A percentile compares a stretch with the other conserved stretches of the same genome.
These are phyloP conservation scores for Leptinotarsa undecemlineata DNA, from an alignment of 1,140 invertebrate species.

Conservation along the genomic window DNA sequence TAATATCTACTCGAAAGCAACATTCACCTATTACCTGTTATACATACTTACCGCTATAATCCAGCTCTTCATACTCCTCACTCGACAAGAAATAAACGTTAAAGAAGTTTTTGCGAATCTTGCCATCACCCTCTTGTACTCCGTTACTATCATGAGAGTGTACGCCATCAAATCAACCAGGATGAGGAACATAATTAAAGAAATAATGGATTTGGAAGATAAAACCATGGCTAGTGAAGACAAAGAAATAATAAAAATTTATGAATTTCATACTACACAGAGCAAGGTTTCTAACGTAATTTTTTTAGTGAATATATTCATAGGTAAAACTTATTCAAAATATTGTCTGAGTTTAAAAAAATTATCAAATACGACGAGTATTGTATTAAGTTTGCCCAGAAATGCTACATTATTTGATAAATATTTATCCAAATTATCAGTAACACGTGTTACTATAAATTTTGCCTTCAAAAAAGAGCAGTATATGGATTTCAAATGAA, in stretches of 20 bases:
- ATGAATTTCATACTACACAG: neutral
- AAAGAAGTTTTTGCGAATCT: conserved; percentile 28
- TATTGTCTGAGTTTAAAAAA: too few species aligned
- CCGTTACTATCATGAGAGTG: conserved; percentile 25
- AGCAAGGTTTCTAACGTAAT: conserved; percentile 9
- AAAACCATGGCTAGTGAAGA: conserved; percentile 19
- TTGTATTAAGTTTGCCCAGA: too few species aligned
- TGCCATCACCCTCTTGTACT: conserved; percentile 34
- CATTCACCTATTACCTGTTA: conserved; percentile 26
- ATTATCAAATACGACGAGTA: too few species aligned
- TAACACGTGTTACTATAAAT: too few species aligned
- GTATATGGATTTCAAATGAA: too few species aligned
- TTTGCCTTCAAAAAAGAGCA: too few species aligned
- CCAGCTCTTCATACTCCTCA: conserved; percentile 19
- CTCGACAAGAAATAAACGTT: neutral
- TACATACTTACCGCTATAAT: conserved; percentile 30
- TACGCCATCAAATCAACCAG: conserved; percentile 24
- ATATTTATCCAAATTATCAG: too few species aligned
- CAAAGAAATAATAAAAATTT: conserved; percentile 19
- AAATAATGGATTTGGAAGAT: conserved; percentile 31
- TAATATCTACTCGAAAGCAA: conserved; percentile 22
- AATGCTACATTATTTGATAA: too few species aligned
- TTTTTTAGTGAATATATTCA: conserved; percentile 13
- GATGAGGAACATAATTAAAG: conserved; percentile 26
- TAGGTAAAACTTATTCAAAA: conserved; percentile 4